A percentile compares a stretch with the other conserved stretches of the same genome.
phyloP scores from a whole-genome alignment of 2,113 vertebrate species.

The Eulacestoma nigropectus region DNA sequence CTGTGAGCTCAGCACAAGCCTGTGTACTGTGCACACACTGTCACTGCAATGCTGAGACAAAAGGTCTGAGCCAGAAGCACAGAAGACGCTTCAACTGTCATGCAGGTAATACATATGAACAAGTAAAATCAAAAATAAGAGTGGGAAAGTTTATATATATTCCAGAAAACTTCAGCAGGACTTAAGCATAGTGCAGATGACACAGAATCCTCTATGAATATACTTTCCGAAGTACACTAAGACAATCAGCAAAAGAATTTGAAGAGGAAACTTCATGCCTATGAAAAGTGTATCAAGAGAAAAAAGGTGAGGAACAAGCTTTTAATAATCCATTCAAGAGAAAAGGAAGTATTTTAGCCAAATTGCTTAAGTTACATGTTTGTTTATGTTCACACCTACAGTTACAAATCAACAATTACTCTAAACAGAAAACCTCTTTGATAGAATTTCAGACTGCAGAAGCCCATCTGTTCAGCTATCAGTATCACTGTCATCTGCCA shows the following conservation, averaged over 20 bases:
- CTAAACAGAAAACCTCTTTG: constrained; percentile 31
- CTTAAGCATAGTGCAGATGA: neutral
- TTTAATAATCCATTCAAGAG: neutral
- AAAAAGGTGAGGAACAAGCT: neutral
- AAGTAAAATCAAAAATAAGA: neutral
- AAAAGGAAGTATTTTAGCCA: neutral
- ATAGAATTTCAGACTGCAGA: constrained; percentile 2
- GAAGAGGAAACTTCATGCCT: neutral
- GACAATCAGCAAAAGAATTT: neutral
- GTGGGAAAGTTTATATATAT: neutral
- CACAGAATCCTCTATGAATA: neutral
- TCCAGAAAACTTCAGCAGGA: neutral
- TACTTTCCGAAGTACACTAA: neutral
- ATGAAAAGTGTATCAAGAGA: neutral
- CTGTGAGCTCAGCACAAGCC: neutral
- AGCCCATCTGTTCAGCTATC: constrained; percentile 50
- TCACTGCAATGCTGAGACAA: neutral
- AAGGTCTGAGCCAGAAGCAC: neutral
- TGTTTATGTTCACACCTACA: constrained; percentile 60
- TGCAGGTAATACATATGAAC: neutral
- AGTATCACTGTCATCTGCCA: constrained; percentile 33
- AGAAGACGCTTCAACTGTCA: neutral
- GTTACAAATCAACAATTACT: constrained; percentile 40
- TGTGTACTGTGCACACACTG: fast-evolving
- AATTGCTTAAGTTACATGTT: neutral